Evolutionary conservation across 1,140 invertebrate species (phyloP), one percentile per base, ranked within the genome.

Genomic region (Drosophila kanapiae): DNA sequence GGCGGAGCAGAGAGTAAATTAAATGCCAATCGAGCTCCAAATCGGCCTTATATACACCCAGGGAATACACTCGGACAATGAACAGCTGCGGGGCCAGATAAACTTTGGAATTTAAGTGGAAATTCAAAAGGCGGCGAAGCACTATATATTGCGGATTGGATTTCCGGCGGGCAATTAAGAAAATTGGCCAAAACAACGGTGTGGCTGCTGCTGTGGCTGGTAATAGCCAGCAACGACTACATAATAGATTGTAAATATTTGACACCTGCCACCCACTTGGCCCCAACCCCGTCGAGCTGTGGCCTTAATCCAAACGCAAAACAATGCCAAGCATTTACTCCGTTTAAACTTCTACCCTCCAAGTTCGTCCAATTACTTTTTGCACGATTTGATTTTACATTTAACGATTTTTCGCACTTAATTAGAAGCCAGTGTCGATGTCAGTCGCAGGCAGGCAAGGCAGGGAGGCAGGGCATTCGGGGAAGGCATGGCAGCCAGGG

Each of bases 381-480:
- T 80, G 84, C 87, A 83, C 91, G 91, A 92, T 92, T 92, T 92
- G 91, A 92, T 92, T 92, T 92, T 91, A 91, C 91, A 92, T 90
- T 92, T 91, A 90, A 91, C 88, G 91, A 92, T 92, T 92, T 91
- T 91, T 92, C 91, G 91, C 91, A 92, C 91, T 92, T 92, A 92
- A 92, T 92, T 92, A 92, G 91, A 92, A 91, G 68, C 64, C 80
- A 92, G 86, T 88, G 85, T 85, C 81, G 85, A 85, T 84, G 85
- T 90, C 85, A 88, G 85, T 58, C 68, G 80, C 83, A 87, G 82
- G 38, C 67, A 54, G 37, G 37, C 18, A 53, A 53, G 45, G 10
- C 43, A 29, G 14, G 23, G 40, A 27, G 33, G 53, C 48, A 40
- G 27, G 6, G 62, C 29, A 29, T 8, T 31, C 31, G 14, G 27